These are phyloP conservation scores for Drosophila trapezifrons DNA, from an alignment of 1,140 invertebrate species.

Conservation along the genomic window DNA sequence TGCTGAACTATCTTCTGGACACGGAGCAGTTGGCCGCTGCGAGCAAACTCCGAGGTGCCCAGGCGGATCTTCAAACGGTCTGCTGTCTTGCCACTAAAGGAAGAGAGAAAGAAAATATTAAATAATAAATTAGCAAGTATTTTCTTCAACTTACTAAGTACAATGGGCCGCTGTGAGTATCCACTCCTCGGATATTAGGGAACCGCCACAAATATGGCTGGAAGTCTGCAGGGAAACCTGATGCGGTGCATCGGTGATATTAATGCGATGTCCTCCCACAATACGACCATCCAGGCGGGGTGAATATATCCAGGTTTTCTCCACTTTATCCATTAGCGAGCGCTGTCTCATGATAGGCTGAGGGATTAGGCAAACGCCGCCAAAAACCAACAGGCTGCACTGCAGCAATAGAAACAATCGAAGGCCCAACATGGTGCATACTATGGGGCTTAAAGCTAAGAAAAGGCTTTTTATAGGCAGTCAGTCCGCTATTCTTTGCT, in stretches of 20 bases:
- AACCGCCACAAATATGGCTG: slow-evolving; percentile 87
- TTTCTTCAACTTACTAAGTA: slow-evolving; percentile 81
- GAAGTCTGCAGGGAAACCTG: slow-evolving; percentile 84
- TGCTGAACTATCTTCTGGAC: slow-evolving; percentile 79
- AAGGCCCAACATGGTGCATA: slow-evolving; percentile 48
- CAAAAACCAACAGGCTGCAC: slow-evolving; percentile 40
- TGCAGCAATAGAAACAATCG: slow-evolving; percentile 58
- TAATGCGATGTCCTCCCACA: slow-evolving; percentile 84
- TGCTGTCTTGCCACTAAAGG: slow-evolving; percentile 64
- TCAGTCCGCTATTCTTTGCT: background rate
- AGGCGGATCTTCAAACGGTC: slow-evolving; percentile 66
- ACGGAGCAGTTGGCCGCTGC: slow-evolving; percentile 65
- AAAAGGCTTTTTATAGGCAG: slow-evolving; percentile 37
- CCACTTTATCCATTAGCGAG: slow-evolving; percentile 34
- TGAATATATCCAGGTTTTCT: slow-evolving; percentile 25
- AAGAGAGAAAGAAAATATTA: background rate
- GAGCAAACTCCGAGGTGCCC: slow-evolving; percentile 65
- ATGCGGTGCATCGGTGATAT: slow-evolving; percentile 84
- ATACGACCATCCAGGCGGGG: slow-evolving; percentile 83
- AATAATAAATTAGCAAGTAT: background rate
- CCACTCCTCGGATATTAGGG: slow-evolving; percentile 86
- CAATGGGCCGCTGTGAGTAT: slow-evolving; percentile 86
- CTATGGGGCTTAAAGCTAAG: background rate
- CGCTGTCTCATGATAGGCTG: slow-evolving; percentile 60
- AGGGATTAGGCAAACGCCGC: slow-evolving; percentile 71